Evolutionary conservation across 1,140 invertebrate species (phyloP), one percentile per base, ranked within the genome.

Genomic region (Alviniconcha marisindica): DNA sequence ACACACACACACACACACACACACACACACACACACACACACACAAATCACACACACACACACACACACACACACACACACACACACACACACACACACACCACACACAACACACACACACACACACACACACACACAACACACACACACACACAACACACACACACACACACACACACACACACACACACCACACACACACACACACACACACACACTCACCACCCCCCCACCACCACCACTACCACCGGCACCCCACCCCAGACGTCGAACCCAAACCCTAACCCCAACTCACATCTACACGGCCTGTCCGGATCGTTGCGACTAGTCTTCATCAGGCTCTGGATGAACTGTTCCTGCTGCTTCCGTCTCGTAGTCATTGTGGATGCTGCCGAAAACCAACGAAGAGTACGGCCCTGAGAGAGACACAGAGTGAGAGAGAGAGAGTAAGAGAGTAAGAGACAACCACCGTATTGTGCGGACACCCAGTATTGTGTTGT

Each of bases 311-410:
- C 82, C 2, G 74, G 60, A n/a, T 63, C 74, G 28, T 63, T 69
- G 21, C 60, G 66, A 76, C 76, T 76, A 36, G 51, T 77, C 76
- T 83, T 83, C 31, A 77, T 12, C 56, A 83, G 31, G 18, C 48
- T 78, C 71, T 83, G 82, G 4, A 83, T 36, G n/a, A 83, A 69
- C 28, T 83, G 73, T 10, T 83, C 82, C 76, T 77, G 82, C 63
- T 66, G 63, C 63, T 83, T 83, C 40, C 82, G 74, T 38, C 69
- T 83, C 0, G 54, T 66, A 2, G 82, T 66, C 82, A 83, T 83
- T 15, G 2, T 81, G 44, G 44, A 79, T 15, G 2, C 7, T 36
- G 7, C 0, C 63, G n/a, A 54, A 54, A 28, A 54, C 15, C 33
- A 4, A 31, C 12, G 28, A 38, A 76, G n/a, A n/a, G n/a, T n/a